These are phyloP conservation scores for Adelges cooleyi DNA, from an alignment of 1,140 invertebrate genomes.

Conservation along the genomic window DNA sequence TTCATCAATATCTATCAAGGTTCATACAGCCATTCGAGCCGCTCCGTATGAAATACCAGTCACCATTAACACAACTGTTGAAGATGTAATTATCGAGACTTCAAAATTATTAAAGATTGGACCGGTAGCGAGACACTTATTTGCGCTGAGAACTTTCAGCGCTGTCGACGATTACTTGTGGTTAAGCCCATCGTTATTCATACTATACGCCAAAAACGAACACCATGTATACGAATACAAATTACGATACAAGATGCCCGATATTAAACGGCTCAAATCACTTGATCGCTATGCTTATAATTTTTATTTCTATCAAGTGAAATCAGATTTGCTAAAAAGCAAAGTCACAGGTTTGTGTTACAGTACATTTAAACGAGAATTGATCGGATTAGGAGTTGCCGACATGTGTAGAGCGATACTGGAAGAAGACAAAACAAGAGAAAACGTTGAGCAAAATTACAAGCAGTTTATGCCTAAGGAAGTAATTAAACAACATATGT, in stretches of 20 bases:
- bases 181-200: slow-evolving; percentile 44
- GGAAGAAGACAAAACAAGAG: slow-evolving; percentile 51
- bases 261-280: slow-evolving; percentile 49
- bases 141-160: slow-evolving; percentile 55
- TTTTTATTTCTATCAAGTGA: slow-evolving; percentile 74
- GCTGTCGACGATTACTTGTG: slow-evolving; percentile 49
- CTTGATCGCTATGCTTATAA: slow-evolving; percentile 63
- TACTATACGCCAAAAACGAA: slow-evolving; percentile 14
- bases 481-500: slow-evolving; percentile 55
- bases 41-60: slow-evolving; percentile 3
- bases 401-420: slow-evolving; percentile 73
- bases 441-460: slow-evolving; percentile 59
- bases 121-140: slow-evolving; percentile 62
- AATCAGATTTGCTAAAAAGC: slow-evolving; percentile 63
- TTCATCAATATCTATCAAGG: slow-evolving; percentile 19
- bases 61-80: slow-evolving; percentile 40
- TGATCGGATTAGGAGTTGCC: slow-evolving; percentile 67
- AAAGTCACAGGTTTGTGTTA: slow-evolving; percentile 64
- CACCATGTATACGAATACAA: slow-evolving; percentile 55
- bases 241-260: slow-evolving; percentile 59
- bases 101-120: slow-evolving; percentile 58
- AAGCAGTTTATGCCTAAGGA: slow-evolving; percentile 69
- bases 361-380: slow-evolving; percentile 57
- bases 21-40: background rate
- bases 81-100: slow-evolving; percentile 58